Evolutionary conservation across 2,888 invertebrate genomes (phyloP), one percentile per base, ranked within the genome.

Genomic region (Idaea biselata): DNA sequence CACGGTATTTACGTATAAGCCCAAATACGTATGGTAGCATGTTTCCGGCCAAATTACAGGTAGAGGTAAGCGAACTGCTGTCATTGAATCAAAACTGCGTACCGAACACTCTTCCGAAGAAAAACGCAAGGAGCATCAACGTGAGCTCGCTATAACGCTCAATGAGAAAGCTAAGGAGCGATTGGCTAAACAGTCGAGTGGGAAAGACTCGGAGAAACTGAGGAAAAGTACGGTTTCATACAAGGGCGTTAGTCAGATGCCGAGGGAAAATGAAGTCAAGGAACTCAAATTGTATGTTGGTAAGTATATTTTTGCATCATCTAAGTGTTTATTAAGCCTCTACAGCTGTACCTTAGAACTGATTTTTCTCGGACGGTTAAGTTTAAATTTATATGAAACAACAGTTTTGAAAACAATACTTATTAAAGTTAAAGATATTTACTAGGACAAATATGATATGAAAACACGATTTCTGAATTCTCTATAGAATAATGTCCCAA

Each of bases 81-180:
- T 99, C 6, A 94, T 99, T 54, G 98, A 99, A 79, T 97, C 97
- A 4, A 98, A 99, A 86, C 94, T 99, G 8, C 94, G 99, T 78
- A 97, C 97, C 54, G 99, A 99, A 82, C 97, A 97, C 73, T 98
- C 98, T 14, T 96, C 98, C 0, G 99, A 99, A 84, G 99, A 99
- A 79, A 99, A 99, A 86, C 95, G 99, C 16, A 98, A 98, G 74
- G 96, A 97, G 79, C 99, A 99, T 93, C 99, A 99, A 86, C 97
- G 97, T 76, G 99, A 99, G 87, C 89, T 99, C 66, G 98, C 98
- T 0, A 94, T 96, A 64, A 95, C 96, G 66, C 90, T 99, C 55
- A 99, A 99, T 79, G 97, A 98, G 80, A 96, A 97, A 67, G 99
- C 99, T 0, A 96, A 96, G 74, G 97, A 97, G 77, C 94, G 99